These are phyloP conservation scores for Babyrousa celebensis DNA, from an alignment of 2,797 vertebrate species.

Conservation along the genomic window DNA sequence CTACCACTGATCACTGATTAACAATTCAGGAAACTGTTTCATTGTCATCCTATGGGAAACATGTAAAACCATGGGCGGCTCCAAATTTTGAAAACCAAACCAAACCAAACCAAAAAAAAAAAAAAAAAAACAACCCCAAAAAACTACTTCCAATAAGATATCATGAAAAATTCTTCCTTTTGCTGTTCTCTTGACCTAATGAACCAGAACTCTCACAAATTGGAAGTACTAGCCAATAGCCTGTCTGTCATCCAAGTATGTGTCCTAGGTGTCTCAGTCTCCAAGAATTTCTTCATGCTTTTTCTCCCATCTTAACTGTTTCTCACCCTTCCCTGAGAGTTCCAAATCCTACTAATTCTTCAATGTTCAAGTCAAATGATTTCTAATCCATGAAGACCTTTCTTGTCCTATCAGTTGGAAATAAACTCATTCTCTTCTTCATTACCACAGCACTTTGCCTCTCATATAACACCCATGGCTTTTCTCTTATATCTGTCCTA, in stretches of 20 bases:
- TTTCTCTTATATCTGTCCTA: neutral
- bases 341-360: conserved; percentile 32
- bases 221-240: neutral
- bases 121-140: neutral
- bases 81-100: neutral
- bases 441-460: neutral
- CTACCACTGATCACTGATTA: neutral
- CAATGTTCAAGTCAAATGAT: neutral
- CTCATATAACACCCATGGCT: neutral
- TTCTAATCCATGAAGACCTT: neutral
- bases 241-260: neutral
- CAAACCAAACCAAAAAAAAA: neutral
- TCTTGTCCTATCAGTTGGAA: neutral
- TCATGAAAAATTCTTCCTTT: neutral
- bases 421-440: neutral
- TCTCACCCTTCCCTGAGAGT: neutral
- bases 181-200: neutral
- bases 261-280: neutral
- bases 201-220: neutral
- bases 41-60: neutral
- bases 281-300: neutral
- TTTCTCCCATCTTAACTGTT: conserved; percentile 41
- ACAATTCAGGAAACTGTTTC: neutral
- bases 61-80: neutral
- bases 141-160: neutral